Evolutionary conservation across 30 jellyfish, hydroid and myxozoan species (phyloP), one percentile per base, ranked within the genome.

Genomic region (Nemopilema nomurai): DNA sequence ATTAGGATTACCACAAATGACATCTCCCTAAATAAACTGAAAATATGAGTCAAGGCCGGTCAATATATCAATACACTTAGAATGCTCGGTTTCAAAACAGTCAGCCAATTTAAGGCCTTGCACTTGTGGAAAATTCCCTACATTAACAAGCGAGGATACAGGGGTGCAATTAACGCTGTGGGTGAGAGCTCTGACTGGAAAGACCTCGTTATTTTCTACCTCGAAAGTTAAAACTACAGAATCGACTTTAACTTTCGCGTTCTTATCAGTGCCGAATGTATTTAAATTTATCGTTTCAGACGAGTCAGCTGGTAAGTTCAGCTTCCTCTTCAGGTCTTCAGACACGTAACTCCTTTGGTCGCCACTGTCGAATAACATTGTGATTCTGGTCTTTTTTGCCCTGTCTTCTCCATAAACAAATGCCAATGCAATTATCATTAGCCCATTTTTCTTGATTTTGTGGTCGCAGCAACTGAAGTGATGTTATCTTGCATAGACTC

Each of bases 311-410:
- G 73, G 72, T 26, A 73, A 73, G 28, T 28, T 26, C 69, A 73
- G 33, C 18, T 18, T 32, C 33, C 31, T 74, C 53, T 16, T 23
- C 32, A 74, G 84, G 23, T 74, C 41, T 32, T 74, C 84, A 18
- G 70, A 17, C 28, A 74, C 70, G 29, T 74, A 74, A 49, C 74
- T 74, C 41, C 74, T n/a, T 51, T 74, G 84, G 49, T 62, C 30
- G 32, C 84, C 84, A 51, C 84, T 74, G 84, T 74, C 70, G 49
- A 74, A 74, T 74, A 74, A 26, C 33, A 74, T 67, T 1, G 77
- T 67, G n/a, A 67, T 67, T 26, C 50, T 67, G n/a, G 77, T 24
- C 77, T 26, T 22, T 18, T 67, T 16, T 27, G 24, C 25, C 16
- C 18, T 8, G 74, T 0, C 74, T 64, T 16, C 24, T n/a, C 74